A percentile compares a stretch with the other conserved stretches of the same genome.
These are phyloP conservation scores for Perca fluviatilis DNA, from an alignment of 2,113 vertebrate genomes.

Conservation along the genomic window DNA sequence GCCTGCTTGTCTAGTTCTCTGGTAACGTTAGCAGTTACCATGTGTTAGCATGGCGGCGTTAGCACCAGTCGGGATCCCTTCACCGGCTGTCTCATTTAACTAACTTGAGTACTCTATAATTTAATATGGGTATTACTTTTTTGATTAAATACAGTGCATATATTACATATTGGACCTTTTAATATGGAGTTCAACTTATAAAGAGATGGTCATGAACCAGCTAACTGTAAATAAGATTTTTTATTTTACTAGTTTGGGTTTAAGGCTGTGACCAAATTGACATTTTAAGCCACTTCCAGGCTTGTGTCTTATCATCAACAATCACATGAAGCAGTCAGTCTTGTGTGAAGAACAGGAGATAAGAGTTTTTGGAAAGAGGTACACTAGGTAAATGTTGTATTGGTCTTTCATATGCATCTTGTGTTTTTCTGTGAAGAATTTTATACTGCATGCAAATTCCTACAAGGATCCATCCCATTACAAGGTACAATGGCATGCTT, in stretches of 20 bases:
- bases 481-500: conserved; percentile 86
- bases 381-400: background rate
- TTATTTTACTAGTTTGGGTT: background rate
- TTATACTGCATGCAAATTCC: conserved; percentile 89
- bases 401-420: conserved; percentile 36
- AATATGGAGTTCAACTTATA: background rate
- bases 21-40: too few relatives aligned
- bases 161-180: too few relatives aligned
- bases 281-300: background rate
- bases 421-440: conserved; percentile 88
- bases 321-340: background rate
- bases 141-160: too few relatives aligned
- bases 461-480: conserved; percentile 88
- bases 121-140: too few relatives aligned
- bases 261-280: background rate
- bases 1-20: too few relatives aligned
- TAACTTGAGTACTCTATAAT: too few relatives aligned
- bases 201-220: background rate
- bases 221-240: background rate
- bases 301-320: background rate
- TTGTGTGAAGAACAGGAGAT: background rate
- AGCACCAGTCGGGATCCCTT: too few relatives aligned
- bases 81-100: too few relatives aligned
- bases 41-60: too few relatives aligned
- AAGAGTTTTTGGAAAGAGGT: background rate